Base-by-base conservation (phyloP, 2,113 vertebrate species). In the rat (Rattus norvegicus) region DNA sequence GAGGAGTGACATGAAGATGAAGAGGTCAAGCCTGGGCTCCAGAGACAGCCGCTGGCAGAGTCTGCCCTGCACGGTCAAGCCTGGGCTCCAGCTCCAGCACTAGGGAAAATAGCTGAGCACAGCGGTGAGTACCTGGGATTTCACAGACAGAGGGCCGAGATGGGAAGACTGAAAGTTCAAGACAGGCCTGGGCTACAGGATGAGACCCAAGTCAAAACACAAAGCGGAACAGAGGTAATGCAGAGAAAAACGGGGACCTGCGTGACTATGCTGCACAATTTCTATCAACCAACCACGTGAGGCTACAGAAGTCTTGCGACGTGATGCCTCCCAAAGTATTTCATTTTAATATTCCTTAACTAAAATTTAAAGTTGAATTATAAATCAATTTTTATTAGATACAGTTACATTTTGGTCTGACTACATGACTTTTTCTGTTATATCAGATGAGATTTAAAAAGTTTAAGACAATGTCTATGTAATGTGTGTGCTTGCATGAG, bases 1-100 rank as follows among this genome's bases (percentile, higher is more conserved):
- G 47, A 84, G 75, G 63, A 91, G 14, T 76, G 17, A 88, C 91
- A 92, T 20, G 33, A 94, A 88, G 96, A 92, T 95, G 72, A 86
- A 73, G 65, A 91, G 33, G 5, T n/a, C 24, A 65, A 65, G 36
- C 56, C 47, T 36, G 33, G 10, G 47, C 65, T 76, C 47, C 9
- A 93, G 24, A 26, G 63, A 65, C 26, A 22, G 26, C 67, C 65
- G 52, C 43, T 63, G 30, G 33, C 24, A 76, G 56, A 75, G 26
- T 47, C 49, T 86, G 28, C 22, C 22, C 3, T 49, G 33, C 43
- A 85, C 30, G 33, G 5, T n/a, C 24, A 65, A 65, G 36, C 56
- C 47, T 36, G 33, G 10, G 47, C 65, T 76, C 47, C 9, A 93
- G 36, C 16, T 49, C 36, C 7, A 77, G 26, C 33, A 59, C 20